phyloP scores from a whole-genome alignment of 2,888 invertebrate species.

The Amiota mariae region DNA sequence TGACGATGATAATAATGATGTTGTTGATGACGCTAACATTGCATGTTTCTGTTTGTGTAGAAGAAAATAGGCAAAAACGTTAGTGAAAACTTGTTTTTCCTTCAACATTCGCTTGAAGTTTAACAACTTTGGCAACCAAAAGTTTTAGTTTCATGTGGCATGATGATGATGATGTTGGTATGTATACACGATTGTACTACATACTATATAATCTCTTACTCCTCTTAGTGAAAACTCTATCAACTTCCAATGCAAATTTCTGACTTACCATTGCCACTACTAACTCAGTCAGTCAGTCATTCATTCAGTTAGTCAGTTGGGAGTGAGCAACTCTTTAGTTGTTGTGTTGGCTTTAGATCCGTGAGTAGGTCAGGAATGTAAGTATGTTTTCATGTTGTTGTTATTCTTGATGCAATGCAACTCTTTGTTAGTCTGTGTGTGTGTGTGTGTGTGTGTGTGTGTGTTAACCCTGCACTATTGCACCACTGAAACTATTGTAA shows the following conservation, averaged over 20 bases:
- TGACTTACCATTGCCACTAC: too few relatives aligned
- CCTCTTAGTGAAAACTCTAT: background rate
- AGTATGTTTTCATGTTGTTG: conserved; percentile 40
- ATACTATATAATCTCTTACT: conserved; percentile 36
- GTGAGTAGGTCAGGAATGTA: conserved; percentile 62
- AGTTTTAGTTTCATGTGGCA: conserved; percentile 39
- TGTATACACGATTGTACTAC: too few relatives aligned
- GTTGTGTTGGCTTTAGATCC: background rate
- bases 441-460: background rate
- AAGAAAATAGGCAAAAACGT: conserved; percentile 58
- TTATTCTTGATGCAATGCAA: conserved; percentile 17
- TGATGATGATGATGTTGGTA: too few relatives aligned
- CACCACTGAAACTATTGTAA: too few relatives aligned
- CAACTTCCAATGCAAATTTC: too few relatives aligned
- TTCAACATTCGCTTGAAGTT: conserved; percentile 52
- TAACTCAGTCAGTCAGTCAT: too few relatives aligned
- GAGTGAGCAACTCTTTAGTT: too few relatives aligned
- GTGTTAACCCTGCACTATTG: background rate
- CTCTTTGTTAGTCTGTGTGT: too few relatives aligned
- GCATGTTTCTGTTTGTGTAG: conserved; percentile 40
- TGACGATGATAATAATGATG: background rate
- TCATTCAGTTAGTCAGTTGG: too few relatives aligned
- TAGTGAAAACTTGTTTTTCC: conserved; percentile 60
- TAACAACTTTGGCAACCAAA: conserved; percentile 55
- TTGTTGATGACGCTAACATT: conserved; percentile 7